phyloP scores from a whole-genome alignment of 2,113 vertebrate genomes.

The Pelvicachromis taeniatus region DNA sequence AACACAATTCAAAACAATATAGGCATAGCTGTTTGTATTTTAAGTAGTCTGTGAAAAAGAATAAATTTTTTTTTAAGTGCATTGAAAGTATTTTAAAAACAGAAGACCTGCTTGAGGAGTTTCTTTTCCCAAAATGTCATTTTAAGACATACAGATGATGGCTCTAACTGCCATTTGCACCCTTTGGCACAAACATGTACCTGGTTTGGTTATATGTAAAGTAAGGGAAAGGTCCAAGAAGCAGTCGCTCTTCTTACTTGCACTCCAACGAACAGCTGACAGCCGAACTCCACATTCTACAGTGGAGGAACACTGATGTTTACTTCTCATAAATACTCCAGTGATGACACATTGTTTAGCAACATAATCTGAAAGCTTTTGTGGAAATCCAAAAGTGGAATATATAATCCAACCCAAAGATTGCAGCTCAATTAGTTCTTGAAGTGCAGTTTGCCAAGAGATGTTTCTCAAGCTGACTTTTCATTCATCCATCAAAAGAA shows the following conservation, averaged over 20 bases:
- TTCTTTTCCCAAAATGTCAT: neutral
- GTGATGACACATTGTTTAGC: neutral
- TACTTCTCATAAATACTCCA: neutral
- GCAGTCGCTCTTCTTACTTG: neutral
- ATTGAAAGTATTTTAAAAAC: neutral
- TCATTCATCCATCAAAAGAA: conserved; percentile 40
- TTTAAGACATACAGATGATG: neutral
- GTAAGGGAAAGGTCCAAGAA: neutral
- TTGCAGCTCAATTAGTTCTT: conserved; percentile 13
- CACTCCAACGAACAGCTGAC: neutral
- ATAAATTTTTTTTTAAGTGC: neutral
- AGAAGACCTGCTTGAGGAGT: neutral
- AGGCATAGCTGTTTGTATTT: neutral
- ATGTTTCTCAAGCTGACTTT: neutral
- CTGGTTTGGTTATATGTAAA: neutral
- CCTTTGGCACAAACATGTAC: conserved; percentile 4
- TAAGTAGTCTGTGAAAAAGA: neutral
- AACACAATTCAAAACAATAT: neutral
- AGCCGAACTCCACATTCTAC: neutral
- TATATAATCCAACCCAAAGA: conserved; percentile 11
- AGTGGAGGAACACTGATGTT: neutral
- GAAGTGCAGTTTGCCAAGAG: neutral
- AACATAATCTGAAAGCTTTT: conserved; percentile 2
- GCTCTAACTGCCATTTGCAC: neutral
- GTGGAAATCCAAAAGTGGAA: conserved; percentile 7